These are phyloP conservation scores for Babylonia areolata DNA, from an alignment of 1,140 invertebrate species.

Conservation along the genomic window DNA sequence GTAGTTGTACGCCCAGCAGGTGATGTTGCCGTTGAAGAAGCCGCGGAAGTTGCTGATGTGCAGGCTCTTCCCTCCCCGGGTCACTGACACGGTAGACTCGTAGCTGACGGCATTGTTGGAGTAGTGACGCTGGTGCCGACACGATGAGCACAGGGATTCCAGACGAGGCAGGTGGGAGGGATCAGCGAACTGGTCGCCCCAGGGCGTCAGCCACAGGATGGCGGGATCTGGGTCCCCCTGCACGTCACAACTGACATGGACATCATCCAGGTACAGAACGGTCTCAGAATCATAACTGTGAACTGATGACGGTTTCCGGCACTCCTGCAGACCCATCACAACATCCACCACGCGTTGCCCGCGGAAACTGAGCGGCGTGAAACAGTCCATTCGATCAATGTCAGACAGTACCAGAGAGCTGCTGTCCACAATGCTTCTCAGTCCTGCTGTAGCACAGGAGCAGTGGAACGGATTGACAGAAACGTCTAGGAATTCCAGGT, in stretches of 20 bases:
- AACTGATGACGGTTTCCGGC: slow-evolving; percentile 48
- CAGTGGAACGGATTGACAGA: slow-evolving; percentile 68
- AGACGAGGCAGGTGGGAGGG: slow-evolving; percentile 26
- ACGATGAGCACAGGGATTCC: slow-evolving; percentile 36
- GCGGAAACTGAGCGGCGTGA: slow-evolving; percentile 41
- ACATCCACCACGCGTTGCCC: slow-evolving; percentile 45
- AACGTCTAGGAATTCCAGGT: slow-evolving; percentile 51
- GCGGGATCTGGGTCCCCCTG: slow-evolving; percentile 52
- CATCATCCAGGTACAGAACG: slow-evolving; percentile 39
- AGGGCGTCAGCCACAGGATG: slow-evolving; percentile 66
- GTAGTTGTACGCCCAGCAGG: slow-evolving; percentile 60
- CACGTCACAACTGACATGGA: slow-evolving; percentile 55
- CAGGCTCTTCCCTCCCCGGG: slow-evolving; percentile 44
- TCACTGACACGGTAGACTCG: slow-evolving; percentile 36
- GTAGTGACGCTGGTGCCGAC: slow-evolving; percentile 36
- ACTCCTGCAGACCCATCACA: slow-evolving; percentile 41
- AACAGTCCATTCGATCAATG: slow-evolving; percentile 43
- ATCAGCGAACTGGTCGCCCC: slow-evolving; percentile 59
- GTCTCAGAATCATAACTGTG: slow-evolving; percentile 30
- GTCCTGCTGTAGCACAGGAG: slow-evolving; percentile 56
- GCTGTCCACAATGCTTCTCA: slow-evolving; percentile 1
- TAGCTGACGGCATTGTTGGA: slow-evolving; percentile 40
- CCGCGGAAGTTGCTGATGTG: slow-evolving; percentile 58
- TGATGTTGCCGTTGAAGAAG: slow-evolving; percentile 61
- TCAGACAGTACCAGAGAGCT: neutral